Evolutionary conservation across 2,113 vertebrate species (phyloP), one percentile per base, ranked within the genome.

Genomic region (Elachura formosa): DNA sequence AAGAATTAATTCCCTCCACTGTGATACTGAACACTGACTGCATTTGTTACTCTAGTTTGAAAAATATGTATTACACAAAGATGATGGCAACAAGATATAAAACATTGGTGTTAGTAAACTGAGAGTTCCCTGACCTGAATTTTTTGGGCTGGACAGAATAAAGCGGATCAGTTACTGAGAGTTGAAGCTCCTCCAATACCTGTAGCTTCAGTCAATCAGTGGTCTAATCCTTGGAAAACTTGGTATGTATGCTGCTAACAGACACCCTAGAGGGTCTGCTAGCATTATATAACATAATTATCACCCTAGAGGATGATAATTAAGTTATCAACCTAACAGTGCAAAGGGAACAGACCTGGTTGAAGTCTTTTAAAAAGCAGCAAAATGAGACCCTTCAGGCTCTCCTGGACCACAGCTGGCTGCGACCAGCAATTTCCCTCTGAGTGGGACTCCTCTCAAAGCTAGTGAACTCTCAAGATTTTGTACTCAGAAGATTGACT

Each of bases 401-500:
- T 66, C 31, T 66, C 25, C 16, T 16, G 51, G 49, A n/a, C 20
- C 0, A 0, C 25, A 49, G 31, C 20, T 48, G 36, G 21, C 34
- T 34, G 41, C 1, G 2, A 66, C 7, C 20, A 66, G 41, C 51
- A 56, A 24, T 48, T 38, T 48, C 22, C 7, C 14, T 48, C 41
- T 48, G 29, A 56, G 41, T 40, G 12, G 19, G 41, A 55, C n/a
- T n/a, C 15, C 19, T 73, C 41, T 48, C 49, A 48, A 41, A 74
- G 25, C 49, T 55, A 64, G 41, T 13, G 49, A 84, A 40, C 25
- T 16, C 49, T 55, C 49, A 48, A n/a, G n/a, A 5, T 28, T 63
- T 74, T 40, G 15, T 56, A 48, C 20, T n/a, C 1, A 0, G 29
- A 48, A 15, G 29, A 48, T 29, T 1, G 0, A 74, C 0, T 0